Base-by-base conservation (phyloP, 2,113 vertebrate genomes). In the Acanthochromis polyacanthus region DNA sequence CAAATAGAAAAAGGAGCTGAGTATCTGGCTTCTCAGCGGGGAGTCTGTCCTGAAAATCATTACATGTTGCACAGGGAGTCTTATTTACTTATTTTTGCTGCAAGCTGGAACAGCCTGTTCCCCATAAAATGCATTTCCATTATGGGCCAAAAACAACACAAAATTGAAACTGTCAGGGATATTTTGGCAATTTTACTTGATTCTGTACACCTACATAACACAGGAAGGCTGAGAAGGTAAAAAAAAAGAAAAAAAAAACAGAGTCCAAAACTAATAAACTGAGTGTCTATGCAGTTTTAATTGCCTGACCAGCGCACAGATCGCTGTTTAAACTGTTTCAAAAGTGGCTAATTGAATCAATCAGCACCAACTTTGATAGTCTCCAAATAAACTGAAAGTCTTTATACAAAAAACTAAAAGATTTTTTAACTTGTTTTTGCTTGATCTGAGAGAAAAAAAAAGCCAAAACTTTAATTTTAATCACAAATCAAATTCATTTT, bases 81-180 rank as follows among this genome's bases (percentile, higher is more conserved):
- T 80, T 84, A 83, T 89, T 90, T 88, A 87, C 78, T 85, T 36
- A 36, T 59, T 87, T 25, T 83, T 75, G 48, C 74, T 80, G 73
- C 62, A 43, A 63, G 43, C 38, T 78, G 68, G 78, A 90, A 57
- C 77, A 83, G n/a, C 58, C 61, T 71, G 65, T 68, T 72, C 79
- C 40, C 38, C 69, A 79, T 80, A 73, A 83, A 84, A 83, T 72
- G 32, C 52, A 67, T 75, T 79, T 69, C 50, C 50, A 86, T 90
- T 82, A n/a, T 53, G 17, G 67, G 3, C 75, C 69, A 74, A 71
- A 81, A 88, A 88, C 73, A 89, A 83, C 62, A 57, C 14, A 20
- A 65, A 84, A 91, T 83, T 83, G 66, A 86, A 91, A 86, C 82
- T 87, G 90, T 89, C 88, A 75, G 51, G 58, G 59, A 58, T 86